Evolutionary conservation across 2,113 vertebrate genomes (phyloP).

Genomic region (Anarhynchus alexandrinus): DNA sequence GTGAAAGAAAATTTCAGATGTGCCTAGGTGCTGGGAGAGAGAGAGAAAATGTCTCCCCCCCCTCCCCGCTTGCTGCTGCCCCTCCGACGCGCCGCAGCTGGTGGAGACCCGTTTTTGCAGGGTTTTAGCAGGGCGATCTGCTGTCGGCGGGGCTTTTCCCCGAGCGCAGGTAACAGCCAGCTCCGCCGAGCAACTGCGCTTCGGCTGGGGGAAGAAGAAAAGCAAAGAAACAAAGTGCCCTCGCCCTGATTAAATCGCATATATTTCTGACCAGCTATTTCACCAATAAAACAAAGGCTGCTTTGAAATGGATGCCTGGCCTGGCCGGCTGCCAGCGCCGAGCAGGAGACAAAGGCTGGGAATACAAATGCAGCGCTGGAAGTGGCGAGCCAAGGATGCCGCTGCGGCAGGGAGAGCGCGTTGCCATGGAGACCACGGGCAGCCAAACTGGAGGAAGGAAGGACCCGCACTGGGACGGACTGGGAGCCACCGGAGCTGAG

Average conservation of each 20-base stretch:
- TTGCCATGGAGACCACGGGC: slow-evolving; percentile 73
- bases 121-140: neutral
- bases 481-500: neutral
- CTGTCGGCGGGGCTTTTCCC: neutral
- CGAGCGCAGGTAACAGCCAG: accelerated
- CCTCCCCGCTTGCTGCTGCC: neutral
- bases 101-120: accelerated
- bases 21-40: neutral
- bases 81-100: accelerated
- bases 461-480: slow-evolving; percentile 13
- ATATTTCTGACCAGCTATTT: neutral
- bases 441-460: slow-evolving; percentile 28
- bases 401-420: slow-evolving; percentile 1
- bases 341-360: slow-evolving; percentile 63
- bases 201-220: neutral
- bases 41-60: neutral
- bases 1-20: neutral
- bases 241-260: neutral
- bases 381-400: slow-evolving; percentile 26
- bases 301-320: slow-evolving; percentile 64
- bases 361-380: slow-evolving; percentile 37
- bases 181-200: accelerated
- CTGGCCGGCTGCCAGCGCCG: slow-evolving; percentile 52
- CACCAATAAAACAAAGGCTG: slow-evolving; percentile 36
- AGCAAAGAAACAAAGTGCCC: neutral